Evolutionary conservation across 2,888 invertebrate species (phyloP).

Genomic region (Choristoneura rosaceana): DNA sequence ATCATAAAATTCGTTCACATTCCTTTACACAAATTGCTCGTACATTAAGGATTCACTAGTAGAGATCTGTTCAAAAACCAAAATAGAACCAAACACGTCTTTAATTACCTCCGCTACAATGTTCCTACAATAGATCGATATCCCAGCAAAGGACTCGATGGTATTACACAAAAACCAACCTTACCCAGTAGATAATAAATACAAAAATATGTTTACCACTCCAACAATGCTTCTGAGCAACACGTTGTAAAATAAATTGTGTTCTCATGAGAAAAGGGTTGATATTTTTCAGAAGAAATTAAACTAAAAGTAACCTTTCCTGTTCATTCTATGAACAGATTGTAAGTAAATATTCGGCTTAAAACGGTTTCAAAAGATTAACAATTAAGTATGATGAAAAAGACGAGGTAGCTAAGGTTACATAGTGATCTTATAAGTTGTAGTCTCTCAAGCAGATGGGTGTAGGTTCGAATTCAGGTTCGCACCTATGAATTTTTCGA

Average conservation of each 20-base stretch:
- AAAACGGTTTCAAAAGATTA: not conserved
- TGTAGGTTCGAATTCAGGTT: too few species aligned
- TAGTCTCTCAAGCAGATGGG: too few species aligned
- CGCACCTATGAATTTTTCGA: too few species aligned
- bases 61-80: constrained; percentile 26
- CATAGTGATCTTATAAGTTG: too few species aligned
- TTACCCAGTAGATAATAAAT: not conserved
- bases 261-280: constrained; percentile 12
- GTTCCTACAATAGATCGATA: constrained; percentile 38
- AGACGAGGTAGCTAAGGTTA: too few species aligned
- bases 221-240: constrained; percentile 1
- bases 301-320: constrained; percentile 7
- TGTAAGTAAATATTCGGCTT: constrained; percentile 25
- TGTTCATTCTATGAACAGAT: constrained; percentile 15
- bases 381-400: not conserved
- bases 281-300: not conserved
- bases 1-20: constrained; percentile 15
- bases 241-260: constrained; percentile 28
- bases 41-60: constrained; percentile 10
- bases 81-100: constrained; percentile 38
- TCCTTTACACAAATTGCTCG: constrained; percentile 30
- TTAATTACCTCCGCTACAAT: constrained; percentile 38
- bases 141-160: not conserved
- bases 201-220: not conserved
- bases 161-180: not conserved